Percentiles rank a stretch among this genome's conserved stretches.
phyloP scores from a whole-genome alignment of 2,888 invertebrate genomes.

The Reticulitermes lucifugus region DNA sequence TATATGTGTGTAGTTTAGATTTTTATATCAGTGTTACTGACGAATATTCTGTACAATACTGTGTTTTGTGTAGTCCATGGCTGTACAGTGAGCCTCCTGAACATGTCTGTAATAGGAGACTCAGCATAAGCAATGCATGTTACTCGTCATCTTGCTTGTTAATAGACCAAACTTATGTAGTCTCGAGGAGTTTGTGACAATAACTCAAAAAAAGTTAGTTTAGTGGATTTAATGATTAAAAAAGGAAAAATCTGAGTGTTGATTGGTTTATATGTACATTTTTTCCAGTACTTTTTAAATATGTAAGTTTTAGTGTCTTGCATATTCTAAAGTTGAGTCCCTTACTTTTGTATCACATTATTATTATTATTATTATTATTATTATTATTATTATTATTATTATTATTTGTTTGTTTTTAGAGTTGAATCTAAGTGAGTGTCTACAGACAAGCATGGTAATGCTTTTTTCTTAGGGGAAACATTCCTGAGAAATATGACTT shows the following conservation, averaged over 20 bases:
- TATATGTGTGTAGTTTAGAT: slow-evolving; percentile 25
- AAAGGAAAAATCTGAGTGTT: slow-evolving; percentile 5
- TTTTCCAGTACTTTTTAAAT: slow-evolving; percentile 19
- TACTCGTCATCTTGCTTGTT: slow-evolving; percentile 34
- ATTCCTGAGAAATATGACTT: slow-evolving; percentile 5
- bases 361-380: neutral
- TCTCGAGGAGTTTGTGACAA: slow-evolving; percentile 37
- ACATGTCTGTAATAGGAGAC: neutral
- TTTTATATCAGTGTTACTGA: slow-evolving; percentile 26
- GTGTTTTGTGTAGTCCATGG: slow-evolving; percentile 1
- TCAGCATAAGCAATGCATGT: neutral
- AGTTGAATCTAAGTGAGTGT: slow-evolving; percentile 15
- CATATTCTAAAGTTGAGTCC: slow-evolving; percentile 16
- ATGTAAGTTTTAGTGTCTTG: slow-evolving; percentile 15
- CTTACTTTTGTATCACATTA: neutral
- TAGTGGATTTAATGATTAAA: slow-evolving; percentile 5
- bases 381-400: neutral
- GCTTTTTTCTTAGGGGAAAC: slow-evolving; percentile 1
- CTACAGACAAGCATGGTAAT: neutral
- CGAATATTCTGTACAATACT: neutral
- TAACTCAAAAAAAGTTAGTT: slow-evolving; percentile 35
- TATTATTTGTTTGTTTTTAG: slow-evolving; percentile 23
- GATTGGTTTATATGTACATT: slow-evolving; percentile 19
- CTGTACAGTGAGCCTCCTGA: neutral
- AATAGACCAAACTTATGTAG: slow-evolving; percentile 8